Percentiles rank a stretch among this genome's conserved stretches.
Conservation (phyloP, 1,140 invertebrate genomes). For the Calosoma granatense region DNA sequence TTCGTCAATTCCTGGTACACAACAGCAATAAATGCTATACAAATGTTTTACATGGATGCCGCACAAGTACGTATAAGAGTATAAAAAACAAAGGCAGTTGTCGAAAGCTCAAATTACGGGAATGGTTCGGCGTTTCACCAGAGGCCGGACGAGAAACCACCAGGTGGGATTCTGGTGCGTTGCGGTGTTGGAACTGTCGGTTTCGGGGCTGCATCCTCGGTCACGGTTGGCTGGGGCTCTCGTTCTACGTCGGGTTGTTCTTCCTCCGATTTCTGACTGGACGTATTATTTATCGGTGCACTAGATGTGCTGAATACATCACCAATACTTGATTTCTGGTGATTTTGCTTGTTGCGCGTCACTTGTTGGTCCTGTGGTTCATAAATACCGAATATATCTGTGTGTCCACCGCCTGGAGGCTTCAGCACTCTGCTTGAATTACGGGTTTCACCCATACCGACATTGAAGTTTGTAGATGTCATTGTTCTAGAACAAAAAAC, state of each 20-base stretch:
- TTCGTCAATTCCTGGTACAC: too few species aligned
- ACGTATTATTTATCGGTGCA: not conserved
- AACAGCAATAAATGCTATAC: constrained; percentile 9
- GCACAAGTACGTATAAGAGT: not conserved
- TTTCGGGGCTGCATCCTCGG: not conserved
- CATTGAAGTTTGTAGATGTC: constrained; percentile 22
- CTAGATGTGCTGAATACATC: not conserved
- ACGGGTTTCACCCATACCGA: constrained; percentile 22
- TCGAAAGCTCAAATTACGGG: not conserved
- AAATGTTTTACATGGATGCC: too few species aligned
- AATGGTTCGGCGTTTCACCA: constrained; percentile 24
- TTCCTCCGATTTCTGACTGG: not conserved
- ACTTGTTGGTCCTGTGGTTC: not conserved
- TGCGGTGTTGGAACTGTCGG: constrained; percentile 7
- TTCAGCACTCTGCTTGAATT: constrained; percentile 30
- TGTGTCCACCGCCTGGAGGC: constrained; percentile 32
- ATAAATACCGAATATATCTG: constrained; percentile 27
- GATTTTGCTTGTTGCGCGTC: not conserved
- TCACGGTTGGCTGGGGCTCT: not conserved
- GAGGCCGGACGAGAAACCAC: constrained; percentile 28
- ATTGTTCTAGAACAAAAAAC: too few species aligned
- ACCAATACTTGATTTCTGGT: not conserved
- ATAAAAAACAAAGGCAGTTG: not conserved
- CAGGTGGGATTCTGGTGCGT: constrained; percentile 26
- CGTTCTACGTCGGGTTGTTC: not conserved